phyloP scores from a whole-genome alignment of 2,888 invertebrate genomes.

The Apodemia mormo region DNA sequence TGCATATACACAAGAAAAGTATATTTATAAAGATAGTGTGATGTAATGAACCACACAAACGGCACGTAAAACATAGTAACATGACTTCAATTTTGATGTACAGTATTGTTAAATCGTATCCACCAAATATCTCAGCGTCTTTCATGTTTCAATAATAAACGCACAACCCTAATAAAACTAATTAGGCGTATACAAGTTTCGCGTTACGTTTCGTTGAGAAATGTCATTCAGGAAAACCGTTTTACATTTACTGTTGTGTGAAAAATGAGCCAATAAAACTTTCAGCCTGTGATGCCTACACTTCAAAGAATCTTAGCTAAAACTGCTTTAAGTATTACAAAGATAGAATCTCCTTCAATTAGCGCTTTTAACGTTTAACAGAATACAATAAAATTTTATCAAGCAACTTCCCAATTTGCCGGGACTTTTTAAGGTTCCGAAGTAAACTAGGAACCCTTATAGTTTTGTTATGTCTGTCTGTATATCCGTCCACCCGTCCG shows the following conservation, averaged over 20 bases:
- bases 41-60: no score
- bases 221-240: slow-evolving; percentile 37
- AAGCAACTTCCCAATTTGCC: no score
- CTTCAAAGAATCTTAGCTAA: slow-evolving; percentile 16
- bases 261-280: slow-evolving; percentile 17
- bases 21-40: no score
- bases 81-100: neutral
- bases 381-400: no score
- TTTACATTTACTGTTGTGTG: slow-evolving; percentile 18
- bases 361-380: neutral
- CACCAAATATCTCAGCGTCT: neutral
- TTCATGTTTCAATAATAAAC: neutral
- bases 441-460: no score
- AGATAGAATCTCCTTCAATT: slow-evolving; percentile 2
- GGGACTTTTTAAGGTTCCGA: no score
- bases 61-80: no score
- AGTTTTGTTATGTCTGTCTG: no score
- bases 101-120: neutral
- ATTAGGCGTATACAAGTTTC: slow-evolving; percentile 40
- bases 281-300: neutral
- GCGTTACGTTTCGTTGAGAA: slow-evolving; percentile 50
- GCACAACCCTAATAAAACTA: slow-evolving; percentile 38
- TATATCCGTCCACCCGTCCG: no score
- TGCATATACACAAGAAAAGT: no score
- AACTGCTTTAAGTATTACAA: neutral